Evolutionary conservation across 2,113 vertebrate species (phyloP), one percentile per base, ranked within the genome.

Genomic region (Mandrillus leucophaeus): DNA sequence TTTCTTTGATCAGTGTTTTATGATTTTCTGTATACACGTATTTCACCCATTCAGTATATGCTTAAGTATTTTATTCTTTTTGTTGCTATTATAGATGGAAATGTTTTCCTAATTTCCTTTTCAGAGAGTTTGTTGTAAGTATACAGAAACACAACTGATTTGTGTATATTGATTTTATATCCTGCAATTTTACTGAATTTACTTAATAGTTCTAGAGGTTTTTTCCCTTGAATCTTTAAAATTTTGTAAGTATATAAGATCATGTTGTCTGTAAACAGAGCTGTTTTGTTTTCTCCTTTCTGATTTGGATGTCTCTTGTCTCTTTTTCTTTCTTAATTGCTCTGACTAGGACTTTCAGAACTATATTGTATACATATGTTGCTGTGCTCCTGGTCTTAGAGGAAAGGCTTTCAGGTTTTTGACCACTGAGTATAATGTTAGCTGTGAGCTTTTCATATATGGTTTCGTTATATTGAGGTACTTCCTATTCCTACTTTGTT

Each of bases 251-350:
- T 88, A 76, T 38, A 48, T 92, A 75, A 64, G 55, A 30, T 38
- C 17, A 32, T 32, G 25, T 76, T 50, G 13, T 80, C 81, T 83
- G 16, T 32, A 93, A 73, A 88, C n/a, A 75, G 22, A 81, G 25
- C 25, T 17, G 35, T 87, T 88, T 92, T 87, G 88, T 88, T 96
- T 92, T 27, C 81, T 82, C 23, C 68, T 88, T 64, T 89, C 68
- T 83, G 30, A 88, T 88, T 38, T 93, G 72, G 27, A 81, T 90
- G 45, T 4, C 16, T 92, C 64, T 95, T 64, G 80, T 95, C 80
- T 87, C 35, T 81, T 80, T n/a, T n/a, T 87, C 43, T 55, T 81
- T 43, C 89, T 82, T 61, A 40, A 75, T 92, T 87, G 75, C 55
- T 87, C 52, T 75, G 30, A 45, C n/a, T 87, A 45, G 45, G 35